A percentile compares a stretch with the other conserved stretches of the same genome.
Evolutionary conservation across 2,888 invertebrate genomes (phyloP).

Genomic region (Andrena praecox): DNA sequence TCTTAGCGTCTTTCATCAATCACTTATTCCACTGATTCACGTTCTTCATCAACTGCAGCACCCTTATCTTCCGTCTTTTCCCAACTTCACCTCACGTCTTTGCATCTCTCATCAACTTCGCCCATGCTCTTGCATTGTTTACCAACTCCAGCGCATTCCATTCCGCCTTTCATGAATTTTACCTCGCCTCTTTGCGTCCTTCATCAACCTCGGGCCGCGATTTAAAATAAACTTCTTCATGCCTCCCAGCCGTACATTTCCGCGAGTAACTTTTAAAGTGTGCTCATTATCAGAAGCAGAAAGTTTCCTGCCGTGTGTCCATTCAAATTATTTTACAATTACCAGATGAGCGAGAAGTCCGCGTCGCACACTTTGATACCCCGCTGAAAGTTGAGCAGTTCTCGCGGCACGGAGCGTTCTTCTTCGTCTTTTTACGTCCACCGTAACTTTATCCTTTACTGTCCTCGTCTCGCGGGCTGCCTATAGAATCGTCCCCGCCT

Average conservation of each 20-base stretch:
- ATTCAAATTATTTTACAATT: conserved; percentile 1
- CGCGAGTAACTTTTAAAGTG: background rate
- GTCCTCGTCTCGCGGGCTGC: conserved; percentile 12
- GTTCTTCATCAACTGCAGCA: background rate
- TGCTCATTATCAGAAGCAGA: background rate
- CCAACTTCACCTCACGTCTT: background rate
- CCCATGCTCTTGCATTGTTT: background rate
- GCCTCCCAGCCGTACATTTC: too few species aligned
- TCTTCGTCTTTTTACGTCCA: background rate
- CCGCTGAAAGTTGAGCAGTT: background rate
- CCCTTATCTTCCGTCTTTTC: background rate
- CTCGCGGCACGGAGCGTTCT: background rate
- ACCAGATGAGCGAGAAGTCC: background rate
- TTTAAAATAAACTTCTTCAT: background rate
- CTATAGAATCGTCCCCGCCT: conserved; percentile 53
- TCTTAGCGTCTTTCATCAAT: too few species aligned
- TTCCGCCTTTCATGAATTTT: background rate
- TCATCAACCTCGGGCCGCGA: background rate
- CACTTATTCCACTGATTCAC: too few species aligned
- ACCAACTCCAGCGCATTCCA: background rate
- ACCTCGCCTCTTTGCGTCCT: background rate
- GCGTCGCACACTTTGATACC: background rate
- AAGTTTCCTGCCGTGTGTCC: background rate
- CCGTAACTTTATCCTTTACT: conserved; percentile 30
- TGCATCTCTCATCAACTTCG: too few species aligned